phyloP scores from a whole-genome alignment of 2,797 vertebrate genomes.

The Nothura maculosa region DNA sequence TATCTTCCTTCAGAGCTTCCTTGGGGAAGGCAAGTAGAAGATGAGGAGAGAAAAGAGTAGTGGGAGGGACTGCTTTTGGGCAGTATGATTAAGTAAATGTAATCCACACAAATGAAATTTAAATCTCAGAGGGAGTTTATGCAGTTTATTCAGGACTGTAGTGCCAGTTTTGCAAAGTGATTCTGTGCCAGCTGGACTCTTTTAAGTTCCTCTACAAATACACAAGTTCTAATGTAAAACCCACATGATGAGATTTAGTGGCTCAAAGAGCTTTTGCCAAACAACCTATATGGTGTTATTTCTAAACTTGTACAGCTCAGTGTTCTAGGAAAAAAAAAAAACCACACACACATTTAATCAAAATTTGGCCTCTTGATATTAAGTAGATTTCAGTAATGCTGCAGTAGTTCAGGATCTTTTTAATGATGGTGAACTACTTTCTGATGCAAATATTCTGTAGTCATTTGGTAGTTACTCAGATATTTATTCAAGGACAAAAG shows the following conservation, averaged over 20 bases:
- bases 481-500: background rate
- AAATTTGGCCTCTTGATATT: conserved; percentile 51
- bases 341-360: conserved; percentile 37
- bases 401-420: conserved; percentile 40
- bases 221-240: conserved; percentile 39
- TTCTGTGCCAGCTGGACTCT: conserved; percentile 56
- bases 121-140: conserved; percentile 35
- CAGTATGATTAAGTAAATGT: conserved; percentile 4
- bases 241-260: background rate
- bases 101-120: conserved; percentile 43
- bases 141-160: background rate
- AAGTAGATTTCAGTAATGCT: conserved; percentile 58
- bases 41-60: background rate
- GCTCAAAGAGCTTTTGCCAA: conserved; percentile 1
- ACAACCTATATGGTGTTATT: background rate
- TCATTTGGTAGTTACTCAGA: conserved; percentile 56
- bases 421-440: conserved; percentile 55
- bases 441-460: conserved; percentile 64
- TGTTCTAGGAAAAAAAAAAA: background rate
- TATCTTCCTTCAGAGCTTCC: background rate
- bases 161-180: conserved; percentile 52
- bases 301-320: background rate
- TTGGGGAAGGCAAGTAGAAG: background rate
- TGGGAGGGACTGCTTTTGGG: background rate
- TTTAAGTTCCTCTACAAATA: conserved; percentile 45